These are phyloP conservation scores for Tigriopus californicus DNA, from an alignment of 2,888 invertebrate species.

Conservation along the genomic window DNA sequence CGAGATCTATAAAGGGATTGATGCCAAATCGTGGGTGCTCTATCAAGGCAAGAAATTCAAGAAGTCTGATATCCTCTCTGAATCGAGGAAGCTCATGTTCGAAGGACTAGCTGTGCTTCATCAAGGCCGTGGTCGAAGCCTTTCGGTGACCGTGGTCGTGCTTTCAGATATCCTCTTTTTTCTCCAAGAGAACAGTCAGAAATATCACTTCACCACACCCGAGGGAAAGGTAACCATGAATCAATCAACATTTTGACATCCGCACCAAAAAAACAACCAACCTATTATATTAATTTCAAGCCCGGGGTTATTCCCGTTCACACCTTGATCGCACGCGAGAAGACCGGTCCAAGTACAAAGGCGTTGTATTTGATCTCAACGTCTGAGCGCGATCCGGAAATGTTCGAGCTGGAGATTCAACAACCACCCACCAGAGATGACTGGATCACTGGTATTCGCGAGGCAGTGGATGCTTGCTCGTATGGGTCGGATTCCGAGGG, in stretches of 20 bases:
- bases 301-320: constrained; percentile 81
- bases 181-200: constrained; percentile 74
- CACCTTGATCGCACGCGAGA: constrained; percentile 76
- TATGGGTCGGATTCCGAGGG: constrained; percentile 10
- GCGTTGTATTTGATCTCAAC: constrained; percentile 84
- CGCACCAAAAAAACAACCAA: too few species aligned
- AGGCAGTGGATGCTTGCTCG: background rate
- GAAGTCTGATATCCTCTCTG: constrained; percentile 70
- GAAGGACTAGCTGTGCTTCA: constrained; percentile 74
- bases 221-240: constrained; percentile 87
- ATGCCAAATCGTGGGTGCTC: constrained; percentile 72
- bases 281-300: constrained; percentile 30
- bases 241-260: too few species aligned
- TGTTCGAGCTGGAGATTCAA: constrained; percentile 75
- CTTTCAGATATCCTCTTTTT: constrained; percentile 81
- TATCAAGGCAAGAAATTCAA: constrained; percentile 56
- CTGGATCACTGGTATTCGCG: constrained; percentile 43
- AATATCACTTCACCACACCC: constrained; percentile 62
- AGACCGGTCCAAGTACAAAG: constrained; percentile 62
- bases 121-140: constrained; percentile 78
- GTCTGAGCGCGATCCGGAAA: constrained; percentile 53
- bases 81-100: constrained; percentile 63
- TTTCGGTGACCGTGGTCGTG: constrained; percentile 67
- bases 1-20: constrained; percentile 78
- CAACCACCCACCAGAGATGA: constrained; percentile 72